Evolutionary conservation across 2,797 vertebrate species (phyloP).

Genomic region (Botia kubotai): DNA sequence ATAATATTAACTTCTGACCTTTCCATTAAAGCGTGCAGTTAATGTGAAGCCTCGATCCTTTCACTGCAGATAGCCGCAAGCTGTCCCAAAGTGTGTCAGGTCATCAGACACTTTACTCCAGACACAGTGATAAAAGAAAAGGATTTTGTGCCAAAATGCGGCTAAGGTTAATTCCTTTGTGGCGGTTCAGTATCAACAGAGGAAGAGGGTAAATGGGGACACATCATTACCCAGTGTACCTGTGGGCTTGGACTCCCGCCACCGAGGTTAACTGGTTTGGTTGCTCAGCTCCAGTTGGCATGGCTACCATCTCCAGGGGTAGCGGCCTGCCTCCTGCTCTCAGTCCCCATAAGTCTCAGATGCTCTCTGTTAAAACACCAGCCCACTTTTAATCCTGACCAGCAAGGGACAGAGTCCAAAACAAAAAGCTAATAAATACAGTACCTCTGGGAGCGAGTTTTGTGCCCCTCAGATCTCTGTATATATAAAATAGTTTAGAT

Average conservation of each 20-base stretch:
- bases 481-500: slow-evolving; percentile 22
- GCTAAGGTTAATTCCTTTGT: slow-evolving; percentile 55
- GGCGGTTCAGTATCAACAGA: slow-evolving; percentile 64
- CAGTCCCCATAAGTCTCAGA: slow-evolving; percentile 51
- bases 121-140: neutral
- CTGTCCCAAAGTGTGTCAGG: too few relatives aligned
- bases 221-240: slow-evolving; percentile 74
- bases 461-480: slow-evolving; percentile 3
- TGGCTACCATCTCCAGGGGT: slow-evolving; percentile 74
- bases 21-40: too few relatives aligned
- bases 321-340: slow-evolving; percentile 58
- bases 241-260: slow-evolving; percentile 73
- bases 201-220: slow-evolving; percentile 54
- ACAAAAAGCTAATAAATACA: slow-evolving; percentile 25
- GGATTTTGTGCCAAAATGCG: neutral
- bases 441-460: slow-evolving; percentile 7
- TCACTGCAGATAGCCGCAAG: neutral
- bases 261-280: slow-evolving; percentile 75
- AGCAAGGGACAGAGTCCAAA: neutral
- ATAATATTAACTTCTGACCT: too few relatives aligned
- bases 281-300: slow-evolving; percentile 73
- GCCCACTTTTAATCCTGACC: slow-evolving; percentile 21
- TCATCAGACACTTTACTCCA: neutral
- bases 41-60: neutral
- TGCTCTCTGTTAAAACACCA: slow-evolving; percentile 68